These are phyloP conservation scores for Synanthedon myopaeformis DNA, from an alignment of 2,888 invertebrate genomes.

Conservation along the genomic window DNA sequence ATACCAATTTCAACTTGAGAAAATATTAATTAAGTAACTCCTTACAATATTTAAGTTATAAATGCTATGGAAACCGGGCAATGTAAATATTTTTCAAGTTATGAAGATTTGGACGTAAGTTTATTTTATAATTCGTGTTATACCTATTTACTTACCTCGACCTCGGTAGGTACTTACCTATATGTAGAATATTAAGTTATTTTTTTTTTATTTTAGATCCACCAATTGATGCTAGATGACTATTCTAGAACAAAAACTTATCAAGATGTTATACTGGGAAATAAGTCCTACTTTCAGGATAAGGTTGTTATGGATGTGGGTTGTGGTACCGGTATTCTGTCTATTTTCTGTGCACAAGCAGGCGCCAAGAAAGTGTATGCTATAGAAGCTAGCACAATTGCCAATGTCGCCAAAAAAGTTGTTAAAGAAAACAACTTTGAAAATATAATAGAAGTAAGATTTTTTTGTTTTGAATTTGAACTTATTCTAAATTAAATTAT, in stretches of 20 bases:
- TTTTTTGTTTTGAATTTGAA: background rate
- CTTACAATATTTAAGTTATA: too few species aligned
- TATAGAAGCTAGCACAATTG: constrained; percentile 83
- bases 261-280: constrained; percentile 79
- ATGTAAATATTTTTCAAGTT: constrained; percentile 76
- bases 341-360: constrained; percentile 88
- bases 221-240: constrained; percentile 85
- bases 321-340: constrained; percentile 89
- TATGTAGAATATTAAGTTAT: too few species aligned
- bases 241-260: constrained; percentile 82
- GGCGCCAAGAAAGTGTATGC: constrained; percentile 91
- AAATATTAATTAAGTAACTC: too few species aligned
- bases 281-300: constrained; percentile 75
- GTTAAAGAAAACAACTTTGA: constrained; percentile 78
- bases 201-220: constrained; percentile 69
- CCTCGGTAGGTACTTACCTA: too few species aligned
- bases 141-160: too few species aligned
- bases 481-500: background rate
- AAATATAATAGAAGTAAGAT: constrained; percentile 72
- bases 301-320: constrained; percentile 90
- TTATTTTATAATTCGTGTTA: too few species aligned
- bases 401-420: constrained; percentile 73
- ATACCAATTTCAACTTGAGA: too few species aligned
- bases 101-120: constrained; percentile 80
- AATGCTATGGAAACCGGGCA: constrained; percentile 10